Conservation (phyloP, 2,888 invertebrate species). For the Mimumesa dahlbomi region DNA sequence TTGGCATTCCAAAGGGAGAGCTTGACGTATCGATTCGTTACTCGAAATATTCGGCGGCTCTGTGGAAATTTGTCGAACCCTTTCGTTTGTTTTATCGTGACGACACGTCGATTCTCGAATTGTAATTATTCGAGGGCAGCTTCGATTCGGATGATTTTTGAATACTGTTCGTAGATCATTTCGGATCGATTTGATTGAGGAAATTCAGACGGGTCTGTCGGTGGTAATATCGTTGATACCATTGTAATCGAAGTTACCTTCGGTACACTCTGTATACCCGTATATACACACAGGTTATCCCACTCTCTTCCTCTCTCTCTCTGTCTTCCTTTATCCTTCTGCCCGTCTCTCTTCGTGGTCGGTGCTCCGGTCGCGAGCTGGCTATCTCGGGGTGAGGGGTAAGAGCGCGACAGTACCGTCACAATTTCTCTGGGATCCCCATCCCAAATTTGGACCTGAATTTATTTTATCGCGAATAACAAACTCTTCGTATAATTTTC, state of each 20-base stretch:
- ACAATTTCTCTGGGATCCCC: not conserved
- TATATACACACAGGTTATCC: conserved; percentile 53
- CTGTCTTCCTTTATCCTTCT: conserved; percentile 50
- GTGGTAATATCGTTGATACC: conserved; percentile 43
- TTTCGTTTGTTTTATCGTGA: no score
- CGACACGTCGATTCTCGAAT: no score
- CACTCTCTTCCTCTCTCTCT: conserved; percentile 42
- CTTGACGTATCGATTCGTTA: no score
- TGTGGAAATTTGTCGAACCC: no score
- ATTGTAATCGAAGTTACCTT: conserved; percentile 66
- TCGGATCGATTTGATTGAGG: conserved; percentile 20
- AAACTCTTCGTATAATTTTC: no score
- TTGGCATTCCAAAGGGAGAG: no score
- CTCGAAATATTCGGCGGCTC: no score
- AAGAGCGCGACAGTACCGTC: conserved; percentile 48
- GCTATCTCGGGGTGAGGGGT: conserved; percentile 63
- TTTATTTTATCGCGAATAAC: no score
- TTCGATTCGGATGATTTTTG: no score
- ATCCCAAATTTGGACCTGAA: no score
- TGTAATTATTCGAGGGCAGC: no score
- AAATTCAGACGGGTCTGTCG: conserved; percentile 21
- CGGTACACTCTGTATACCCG: conserved; percentile 60
- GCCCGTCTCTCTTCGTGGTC: conserved; percentile 61
- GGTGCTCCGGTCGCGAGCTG: conserved; percentile 65
- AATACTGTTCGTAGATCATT: no score